Conservation (phyloP, 2,113 vertebrate species). For the Ploceus nigricollis region DNA sequence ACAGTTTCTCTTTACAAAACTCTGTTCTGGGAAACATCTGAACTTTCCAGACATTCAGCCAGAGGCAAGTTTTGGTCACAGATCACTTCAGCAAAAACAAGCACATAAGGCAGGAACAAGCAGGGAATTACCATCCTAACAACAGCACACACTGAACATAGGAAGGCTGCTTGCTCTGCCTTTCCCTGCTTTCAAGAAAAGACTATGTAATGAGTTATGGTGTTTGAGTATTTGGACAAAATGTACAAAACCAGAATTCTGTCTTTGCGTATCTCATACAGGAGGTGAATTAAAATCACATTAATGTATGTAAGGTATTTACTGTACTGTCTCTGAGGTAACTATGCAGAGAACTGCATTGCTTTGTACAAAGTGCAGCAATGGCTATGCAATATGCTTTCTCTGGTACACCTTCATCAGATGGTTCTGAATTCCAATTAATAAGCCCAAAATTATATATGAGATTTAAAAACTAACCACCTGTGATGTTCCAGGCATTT, state of each 20-base stretch:
- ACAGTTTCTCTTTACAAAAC: not conserved
- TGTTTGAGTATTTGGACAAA: not conserved
- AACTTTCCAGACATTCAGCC: not conserved
- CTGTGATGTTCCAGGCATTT: not conserved
- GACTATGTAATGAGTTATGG: accelerated
- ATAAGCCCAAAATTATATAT: not conserved
- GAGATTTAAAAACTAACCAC: not conserved
- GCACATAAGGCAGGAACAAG: accelerated
- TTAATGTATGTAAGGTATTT: not conserved
- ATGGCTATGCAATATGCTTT: not conserved
- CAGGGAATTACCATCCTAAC: not conserved
- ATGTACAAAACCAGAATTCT: not conserved
- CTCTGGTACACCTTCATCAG: not conserved
- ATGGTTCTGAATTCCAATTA: not conserved
- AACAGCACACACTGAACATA: accelerated
- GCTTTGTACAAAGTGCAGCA: not conserved
- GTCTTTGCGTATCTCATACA: not conserved
- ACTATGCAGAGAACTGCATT: not conserved
- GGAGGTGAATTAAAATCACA: not conserved
- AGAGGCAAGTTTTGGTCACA: not conserved
- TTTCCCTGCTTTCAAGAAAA: not conserved
- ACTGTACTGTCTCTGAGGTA: not conserved
- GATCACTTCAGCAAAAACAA: not conserved
- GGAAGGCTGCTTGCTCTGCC: not conserved
- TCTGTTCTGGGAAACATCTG: not conserved